These are phyloP conservation scores for Rhabdornis inornatus DNA, from an alignment of 2,113 vertebrate genomes.

Conservation along the genomic window DNA sequence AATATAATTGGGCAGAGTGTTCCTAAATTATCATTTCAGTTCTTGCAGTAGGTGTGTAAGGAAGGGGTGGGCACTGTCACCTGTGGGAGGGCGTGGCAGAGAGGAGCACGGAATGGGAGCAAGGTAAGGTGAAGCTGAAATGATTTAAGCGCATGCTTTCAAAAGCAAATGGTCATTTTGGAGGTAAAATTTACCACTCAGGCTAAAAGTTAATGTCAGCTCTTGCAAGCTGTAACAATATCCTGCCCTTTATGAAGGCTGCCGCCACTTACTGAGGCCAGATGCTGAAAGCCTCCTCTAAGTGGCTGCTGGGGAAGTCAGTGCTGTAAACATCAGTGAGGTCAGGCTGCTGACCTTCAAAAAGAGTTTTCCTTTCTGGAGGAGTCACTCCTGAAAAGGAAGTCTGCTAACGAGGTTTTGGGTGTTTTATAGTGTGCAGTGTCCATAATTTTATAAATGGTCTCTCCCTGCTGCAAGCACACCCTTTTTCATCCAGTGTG, in stretches of 20 bases:
- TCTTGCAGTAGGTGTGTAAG: not conserved
- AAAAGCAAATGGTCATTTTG: not conserved
- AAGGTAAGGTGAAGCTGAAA: not conserved
- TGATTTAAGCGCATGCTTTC: not conserved
- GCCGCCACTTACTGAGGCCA: not conserved
- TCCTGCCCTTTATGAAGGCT: not conserved
- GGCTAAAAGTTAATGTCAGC: conserved; percentile 1
- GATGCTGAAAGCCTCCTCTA: not conserved
- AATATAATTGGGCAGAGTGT: not conserved
- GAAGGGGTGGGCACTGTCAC: not conserved
- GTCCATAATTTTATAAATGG: not conserved
- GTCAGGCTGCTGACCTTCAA: not conserved
- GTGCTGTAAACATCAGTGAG: not conserved
- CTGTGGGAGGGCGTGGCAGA: accelerated
- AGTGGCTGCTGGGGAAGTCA: not conserved
- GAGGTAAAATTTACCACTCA: not conserved
- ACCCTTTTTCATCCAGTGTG: not conserved
- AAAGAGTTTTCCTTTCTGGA: not conserved
- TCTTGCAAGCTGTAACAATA: not conserved
- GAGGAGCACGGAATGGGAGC: not conserved
- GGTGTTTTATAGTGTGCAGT: not conserved
- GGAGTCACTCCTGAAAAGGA: not conserved
- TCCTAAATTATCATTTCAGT: not conserved
- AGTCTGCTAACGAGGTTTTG: not conserved
- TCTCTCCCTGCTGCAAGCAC: not conserved